Base-by-base conservation (phyloP, 2,888 invertebrate species). In the Ophion obscuratus region DNA sequence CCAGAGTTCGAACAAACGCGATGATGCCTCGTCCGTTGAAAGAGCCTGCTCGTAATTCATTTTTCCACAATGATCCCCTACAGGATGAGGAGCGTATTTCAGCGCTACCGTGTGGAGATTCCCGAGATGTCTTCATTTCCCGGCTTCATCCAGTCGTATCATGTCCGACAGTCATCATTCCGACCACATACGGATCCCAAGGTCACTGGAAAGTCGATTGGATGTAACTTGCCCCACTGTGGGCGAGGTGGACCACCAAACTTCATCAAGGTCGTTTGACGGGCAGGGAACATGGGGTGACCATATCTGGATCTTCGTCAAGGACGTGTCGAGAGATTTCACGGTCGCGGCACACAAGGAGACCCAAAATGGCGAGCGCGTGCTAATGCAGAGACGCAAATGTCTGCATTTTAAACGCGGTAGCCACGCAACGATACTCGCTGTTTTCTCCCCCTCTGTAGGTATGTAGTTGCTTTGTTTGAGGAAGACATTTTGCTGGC, bases 401-500 rank as follows among this genome's bases (percentile, higher is more conserved):
- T n/a, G 10, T 11, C 10, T 31, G 73, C 6, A 71, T 71, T 71
- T 59, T 9, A 57, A 31, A 31, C 7, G 73, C 73, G 73, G 73
- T 61, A 11, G 20, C 20, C 14, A 36, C 2, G 27, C 44, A 62
- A 62, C 24, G 61, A 74, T 17, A 53, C 31, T 31, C 9, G 53
- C 57, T 24, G n/a, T n/a, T 71, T 64, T 64, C n/a, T 53, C 47
- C 17, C 40, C 44, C 20, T 64, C 27, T 10, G 9, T 10, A 6
- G 47, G 2, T 14, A 20, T 27, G 2, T 9, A 9, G 40, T 40
- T 9, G 40, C 17, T 17, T 68, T 79, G 31, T 79, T 79, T 79
- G 62, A 20, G n/a, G n/a, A 79, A 79, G 70, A 62, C 70, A 79
- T 79, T 70, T 44, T 53, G 17, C 27, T 62, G 5, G 59, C 20